These are phyloP conservation scores for Sprattus sprattus DNA, from an alignment of 2,113 vertebrate species.

Conservation along the genomic window DNA sequence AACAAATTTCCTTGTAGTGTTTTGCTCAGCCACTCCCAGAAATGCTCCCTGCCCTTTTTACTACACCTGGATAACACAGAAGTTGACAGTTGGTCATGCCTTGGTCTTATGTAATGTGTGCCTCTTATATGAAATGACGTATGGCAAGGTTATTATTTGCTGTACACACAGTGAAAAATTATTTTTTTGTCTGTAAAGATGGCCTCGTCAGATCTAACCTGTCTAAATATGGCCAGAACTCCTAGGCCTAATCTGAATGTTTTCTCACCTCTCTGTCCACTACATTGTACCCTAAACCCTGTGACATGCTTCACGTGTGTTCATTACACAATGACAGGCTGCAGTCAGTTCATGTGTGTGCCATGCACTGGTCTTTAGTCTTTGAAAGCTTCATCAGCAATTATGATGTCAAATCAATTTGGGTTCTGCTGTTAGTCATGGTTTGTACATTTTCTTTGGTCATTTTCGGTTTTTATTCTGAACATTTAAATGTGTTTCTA, in stretches of 20 bases:
- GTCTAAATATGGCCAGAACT: too few relatives aligned
- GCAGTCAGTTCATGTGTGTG: background rate
- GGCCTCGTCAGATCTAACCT: too few relatives aligned
- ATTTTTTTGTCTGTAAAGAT: too few relatives aligned
- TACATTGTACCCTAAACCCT: too few relatives aligned
- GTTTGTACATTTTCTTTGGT: background rate
- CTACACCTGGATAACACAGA: background rate
- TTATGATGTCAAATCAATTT: background rate
- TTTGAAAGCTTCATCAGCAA: background rate
- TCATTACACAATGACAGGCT: background rate
- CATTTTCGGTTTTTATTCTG: too few relatives aligned
- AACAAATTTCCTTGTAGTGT: background rate
- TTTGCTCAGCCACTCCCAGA: slow-evolving; percentile 3
- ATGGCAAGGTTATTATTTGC: background rate
- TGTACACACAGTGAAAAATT: background rate
- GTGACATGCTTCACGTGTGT: background rate
- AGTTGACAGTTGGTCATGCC: background rate
- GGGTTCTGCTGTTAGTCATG: background rate
- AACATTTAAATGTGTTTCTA: background rate
- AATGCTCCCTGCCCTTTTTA: background rate
- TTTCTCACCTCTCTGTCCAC: background rate
- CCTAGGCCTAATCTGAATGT: too few relatives aligned
- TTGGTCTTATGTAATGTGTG: background rate
- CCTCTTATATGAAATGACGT: background rate
- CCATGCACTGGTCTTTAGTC: background rate